Evolutionary conservation across 2,888 invertebrate genomes (phyloP), one percentile per base, ranked within the genome.

Genomic region (Sarcophaga variegata): DNA sequence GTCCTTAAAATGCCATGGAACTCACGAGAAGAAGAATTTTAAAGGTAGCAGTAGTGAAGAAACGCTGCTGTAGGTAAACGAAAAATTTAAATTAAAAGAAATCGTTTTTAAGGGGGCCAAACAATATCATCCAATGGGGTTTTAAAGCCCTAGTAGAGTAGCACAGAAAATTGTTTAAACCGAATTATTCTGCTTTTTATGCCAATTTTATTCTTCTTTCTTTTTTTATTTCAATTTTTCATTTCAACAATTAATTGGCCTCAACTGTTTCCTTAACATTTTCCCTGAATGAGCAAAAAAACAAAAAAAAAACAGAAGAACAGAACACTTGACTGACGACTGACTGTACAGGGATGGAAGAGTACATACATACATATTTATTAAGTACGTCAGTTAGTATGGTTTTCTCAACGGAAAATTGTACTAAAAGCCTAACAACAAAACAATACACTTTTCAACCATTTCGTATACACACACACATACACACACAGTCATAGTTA

Each of bases 351-450:
- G 54, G 17, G 54, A 37, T 72, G 12, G 37, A 22, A 70, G 49
- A 11, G 10, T 49, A 27, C 3, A 47, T 54, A 59, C 27, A 4
- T 49, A 27, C 3, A 12, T 54, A 14, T 54, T 54, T 54, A 54
- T 54, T 54, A 54, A 54, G 54, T 54, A 54, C 54, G 4, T 14
- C 54, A 54, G 17, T 37, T 37, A 8, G 37, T 37, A 45, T 6
- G 6, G 22, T 70, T 81, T 75, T 70, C 75, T 63, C 22, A 8
- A 37, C n/a, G 63, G 81, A 54, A 75, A 81, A 74, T 81, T 69
- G 37, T 75, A 62, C 17, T 69, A 81, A 81, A 67, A 74, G 60
- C 74, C 81, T 60, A 66, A n/a, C n/a, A 74, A 27, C 59, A 67
- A 81, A 76, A 76, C 76, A 81, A 63, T 64, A n/a, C 10, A 54